Conservation (phyloP, 1,140 invertebrate genomes). For the Drosophila lini region DNA sequence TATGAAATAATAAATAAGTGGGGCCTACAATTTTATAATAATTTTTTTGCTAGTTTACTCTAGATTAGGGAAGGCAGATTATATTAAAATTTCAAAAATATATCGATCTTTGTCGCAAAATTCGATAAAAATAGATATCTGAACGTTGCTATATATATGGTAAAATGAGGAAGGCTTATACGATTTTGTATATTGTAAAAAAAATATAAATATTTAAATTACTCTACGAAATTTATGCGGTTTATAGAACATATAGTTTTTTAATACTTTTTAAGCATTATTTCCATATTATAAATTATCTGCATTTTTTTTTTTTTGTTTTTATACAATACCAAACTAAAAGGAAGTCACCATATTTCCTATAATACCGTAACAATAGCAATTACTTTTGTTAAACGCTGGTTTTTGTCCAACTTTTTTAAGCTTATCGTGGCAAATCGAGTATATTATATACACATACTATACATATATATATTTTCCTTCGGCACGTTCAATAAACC, state of each 20-base stretch:
- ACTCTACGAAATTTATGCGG: no score
- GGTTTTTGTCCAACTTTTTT: conserved; percentile 2
- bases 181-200: no score
- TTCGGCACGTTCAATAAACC: conserved; percentile 22
- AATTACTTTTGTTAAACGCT: conserved; percentile 4
- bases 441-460: not conserved
- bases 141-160: no score
- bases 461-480: not conserved
- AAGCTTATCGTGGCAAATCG: conserved; percentile 4
- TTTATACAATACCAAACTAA: no score
- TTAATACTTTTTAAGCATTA: not conserved
- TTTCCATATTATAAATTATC: no score
- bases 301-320: not conserved
- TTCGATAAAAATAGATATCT: no score
- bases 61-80: not conserved
- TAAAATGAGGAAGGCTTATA: no score
- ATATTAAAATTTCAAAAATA: no score
- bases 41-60: not conserved
- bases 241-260: not conserved
- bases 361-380: conserved; percentile 1
- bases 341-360: not conserved
- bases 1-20: not conserved
- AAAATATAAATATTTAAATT: no score
- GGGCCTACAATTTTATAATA: not conserved
- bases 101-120: no score